Base-by-base conservation (phyloP, 1,140 invertebrate species). In the Chlorops oryzae region DNA sequence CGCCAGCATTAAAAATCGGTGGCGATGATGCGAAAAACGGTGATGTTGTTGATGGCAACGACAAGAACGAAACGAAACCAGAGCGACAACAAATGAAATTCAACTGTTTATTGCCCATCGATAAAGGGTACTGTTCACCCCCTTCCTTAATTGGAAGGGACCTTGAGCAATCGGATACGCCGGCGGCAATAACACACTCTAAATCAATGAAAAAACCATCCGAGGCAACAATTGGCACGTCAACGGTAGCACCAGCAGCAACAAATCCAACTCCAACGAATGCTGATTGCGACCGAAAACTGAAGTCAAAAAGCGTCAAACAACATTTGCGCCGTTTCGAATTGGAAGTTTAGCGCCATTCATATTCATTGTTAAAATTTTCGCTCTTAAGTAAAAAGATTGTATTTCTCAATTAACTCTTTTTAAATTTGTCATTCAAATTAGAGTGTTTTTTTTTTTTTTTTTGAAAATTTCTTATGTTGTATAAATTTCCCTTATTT, bases 101-200 rank as follows among this genome's bases (percentile, higher is more conserved):
- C 21, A 45, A 21, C 13, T 27, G 13, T 24, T 15, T 39, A 27
- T 27, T 15, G 20, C 23, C 9, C n/a, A n/a, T n/a, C n/a, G 13
- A 15, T 15, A 52, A 20, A 40, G 37, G 23, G 25, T 41, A 22
- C 53, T 59, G 66, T 50, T 70, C 66, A 66, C 63, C 66, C 66
- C 62, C 63, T 56, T 63, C 66, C 66, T 12, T 22, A 40, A 43
- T 43, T 65, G 66, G 66, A 67, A 59, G 61, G 66, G 66, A 67
- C 63, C 60, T 60, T 52, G 66, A 70, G 66, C 66, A 68, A n/a
- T 10, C 17, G 40, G 32, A 37, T 20, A n/a, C n/a, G n/a, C n/a
- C n/a, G n/a, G n/a, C n/a, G 25, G 18, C 38, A n/a, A 35, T 22
- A 20, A 28, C 20, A 44, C 23, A 27, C 23, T 27, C 20, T 18